phyloP scores from a whole-genome alignment of 2,888 invertebrate species.

The Lucinisca nassula region DNA sequence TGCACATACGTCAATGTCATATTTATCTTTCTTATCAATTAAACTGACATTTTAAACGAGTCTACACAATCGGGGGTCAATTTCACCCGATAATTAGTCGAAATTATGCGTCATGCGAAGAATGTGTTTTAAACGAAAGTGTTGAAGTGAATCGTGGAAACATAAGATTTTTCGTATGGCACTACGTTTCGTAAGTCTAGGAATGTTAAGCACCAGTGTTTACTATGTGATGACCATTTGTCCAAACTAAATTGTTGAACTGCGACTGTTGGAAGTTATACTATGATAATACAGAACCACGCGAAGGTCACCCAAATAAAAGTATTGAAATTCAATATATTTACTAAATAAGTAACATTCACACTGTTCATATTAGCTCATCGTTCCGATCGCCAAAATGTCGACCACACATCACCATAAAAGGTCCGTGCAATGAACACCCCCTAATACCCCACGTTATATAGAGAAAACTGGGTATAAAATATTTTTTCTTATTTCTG shows the following conservation, averaged over 20 bases:
- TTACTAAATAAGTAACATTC: too few relatives aligned
- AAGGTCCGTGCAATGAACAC: too few relatives aligned
- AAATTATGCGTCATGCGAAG: constrained; percentile 9
- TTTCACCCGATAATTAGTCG: constrained; percentile 13
- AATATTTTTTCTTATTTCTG: too few relatives aligned
- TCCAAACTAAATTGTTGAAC: neutral
- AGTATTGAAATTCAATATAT: too few relatives aligned
- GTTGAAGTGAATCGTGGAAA: neutral
- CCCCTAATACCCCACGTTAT: too few relatives aligned
- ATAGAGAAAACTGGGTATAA: too few relatives aligned
- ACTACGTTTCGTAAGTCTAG: neutral
- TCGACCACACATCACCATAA: too few relatives aligned
- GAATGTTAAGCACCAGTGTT: neutral
- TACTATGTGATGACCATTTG: neutral
- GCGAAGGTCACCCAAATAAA: too few relatives aligned
- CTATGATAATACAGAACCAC: neutral
- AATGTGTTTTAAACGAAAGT: constrained; percentile 12
- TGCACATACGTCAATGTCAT: neutral
- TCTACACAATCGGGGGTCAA: constrained; percentile 4
- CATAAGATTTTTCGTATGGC: neutral
- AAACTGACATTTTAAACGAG: constrained; percentile 1
- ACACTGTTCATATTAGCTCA: too few relatives aligned
- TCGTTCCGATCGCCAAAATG: too few relatives aligned
- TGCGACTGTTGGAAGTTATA: neutral
- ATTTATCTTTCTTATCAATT: neutral